Evolutionary conservation across 2,113 vertebrate species (phyloP), one percentile per base, ranked within the genome.

Genomic region (Rousettus leschenaultii): DNA sequence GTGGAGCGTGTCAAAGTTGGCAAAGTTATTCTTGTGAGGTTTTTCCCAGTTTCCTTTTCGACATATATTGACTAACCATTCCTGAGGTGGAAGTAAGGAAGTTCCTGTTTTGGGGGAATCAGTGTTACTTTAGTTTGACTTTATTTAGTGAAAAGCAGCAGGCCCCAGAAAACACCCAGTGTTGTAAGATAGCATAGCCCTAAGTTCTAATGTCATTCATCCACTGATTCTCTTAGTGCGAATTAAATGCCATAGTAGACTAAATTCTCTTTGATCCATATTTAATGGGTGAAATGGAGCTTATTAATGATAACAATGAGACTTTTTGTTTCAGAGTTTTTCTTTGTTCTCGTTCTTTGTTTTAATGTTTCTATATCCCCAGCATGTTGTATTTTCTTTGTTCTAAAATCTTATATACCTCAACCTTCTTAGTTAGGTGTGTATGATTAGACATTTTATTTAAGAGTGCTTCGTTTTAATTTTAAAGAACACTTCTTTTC

Each of bases 311-410:
- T 55, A 55, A 55, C 3, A 68, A 0, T 65, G 82, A 78, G 48
- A 75, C n/a, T 35, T 93, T 82, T 59, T 57, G 48, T 89, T n/a
- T 93, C 26, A 73, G 6, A n/a, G 22, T 80, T 63, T 88, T 92
- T 35, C 53, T 90, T 90, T 59, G 35, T 79, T 79, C 22, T 57
- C 63, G 7, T 51, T 91, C 24, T 43, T 90, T 84, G 33, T 45
- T 40, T 73, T 71, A 59, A 12, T 71, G 10, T 86, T 74, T 15
- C 51, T 74, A 0, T 53, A n/a, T 84, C 2, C 15, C 15, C 9
- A 43, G 28, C 28, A 57, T 87, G 48, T 65, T 96, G 24, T 82
- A 43, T 84, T 86, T 74, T 95, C 8, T 59, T 96, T 95, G 53
- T 43, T 89, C 33, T 95, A 87, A 97, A 95, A 86, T 77, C 19